phyloP scores from a whole-genome alignment of 2,797 vertebrate species.

The Gorsachius magnificus region DNA sequence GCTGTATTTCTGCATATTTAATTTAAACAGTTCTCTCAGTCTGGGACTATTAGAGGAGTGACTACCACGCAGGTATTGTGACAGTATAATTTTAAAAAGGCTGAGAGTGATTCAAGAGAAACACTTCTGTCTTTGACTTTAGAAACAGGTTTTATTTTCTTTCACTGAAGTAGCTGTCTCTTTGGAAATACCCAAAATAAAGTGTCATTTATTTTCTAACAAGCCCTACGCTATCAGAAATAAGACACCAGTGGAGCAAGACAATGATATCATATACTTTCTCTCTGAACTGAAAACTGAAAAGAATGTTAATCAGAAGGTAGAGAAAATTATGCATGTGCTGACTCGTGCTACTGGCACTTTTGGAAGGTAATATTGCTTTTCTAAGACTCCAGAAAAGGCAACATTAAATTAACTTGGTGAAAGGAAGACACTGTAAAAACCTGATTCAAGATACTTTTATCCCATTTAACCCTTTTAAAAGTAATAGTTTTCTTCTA shows the following conservation, averaged over 20 bases:
- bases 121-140: not conserved
- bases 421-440: not conserved
- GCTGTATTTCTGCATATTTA: not conserved
- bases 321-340: not conserved
- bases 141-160: not conserved
- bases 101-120: not conserved
- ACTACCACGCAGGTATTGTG: not conserved
- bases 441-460: not conserved
- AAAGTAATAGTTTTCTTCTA: not conserved
- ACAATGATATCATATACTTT: not conserved
- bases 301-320: not conserved
- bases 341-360: not conserved
- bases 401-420: not conserved
- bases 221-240: not conserved
- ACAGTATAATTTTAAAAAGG: not conserved
- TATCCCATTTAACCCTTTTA: not conserved
- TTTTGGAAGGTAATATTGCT: not conserved
- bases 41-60: not conserved
- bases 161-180: not conserved
- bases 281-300: not conserved
- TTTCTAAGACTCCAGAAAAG: not conserved
- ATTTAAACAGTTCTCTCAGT: not conserved
- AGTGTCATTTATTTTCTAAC: not conserved
- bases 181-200: not conserved
- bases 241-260: not conserved